Base-by-base conservation (phyloP, 1,140 invertebrate species). In the Drosophila arawakana region DNA sequence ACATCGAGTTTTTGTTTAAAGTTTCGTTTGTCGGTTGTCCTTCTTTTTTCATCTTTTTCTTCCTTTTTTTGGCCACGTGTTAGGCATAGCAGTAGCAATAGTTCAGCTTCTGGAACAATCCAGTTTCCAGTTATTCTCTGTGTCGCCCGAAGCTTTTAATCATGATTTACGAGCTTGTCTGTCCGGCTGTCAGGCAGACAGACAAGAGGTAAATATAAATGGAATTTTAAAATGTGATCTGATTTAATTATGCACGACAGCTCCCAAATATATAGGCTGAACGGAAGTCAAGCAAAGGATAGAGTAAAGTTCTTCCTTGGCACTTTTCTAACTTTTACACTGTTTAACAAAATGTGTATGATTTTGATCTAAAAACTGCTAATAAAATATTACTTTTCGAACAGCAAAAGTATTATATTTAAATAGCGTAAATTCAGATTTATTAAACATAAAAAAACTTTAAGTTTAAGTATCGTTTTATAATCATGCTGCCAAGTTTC, bases 181-280 rank as follows among this genome's bases (percentile, higher is more conserved):
- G 75, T 76, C 82, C 10, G 0, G 8, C 37, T 63, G 55, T 62
- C 72, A 68, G 50, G 69, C 63, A 65, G 70, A 75, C 71, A 71
- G 81, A 86, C 82, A 66, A 83, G 82, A 84, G 84, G 81, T 91
- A 91, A 91, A 91, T 91, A 91, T 91, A 91, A 91, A 91, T 91
- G 89, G 89, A 91, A 91, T 91, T 91, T 91, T 91, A 90, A 91
- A 91, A 89, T 90, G 89, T 83, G 90, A 91, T 91, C 89, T 85
- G 89, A 91, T 91, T 91, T 91, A 91, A 91, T 91, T 91, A 91
- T 91, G 88, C 83, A 89, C 62, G 66, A 62, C 76, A 73, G 77
- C 69, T 74, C 68, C 50, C 0, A 35, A 63, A 72, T 67, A 57
- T 63, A 25, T 66, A 67, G 68, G 39, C 61, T 41, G 15, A 49